Conservation (phyloP, 2,888 invertebrate species). For the Timema podura region DNA sequence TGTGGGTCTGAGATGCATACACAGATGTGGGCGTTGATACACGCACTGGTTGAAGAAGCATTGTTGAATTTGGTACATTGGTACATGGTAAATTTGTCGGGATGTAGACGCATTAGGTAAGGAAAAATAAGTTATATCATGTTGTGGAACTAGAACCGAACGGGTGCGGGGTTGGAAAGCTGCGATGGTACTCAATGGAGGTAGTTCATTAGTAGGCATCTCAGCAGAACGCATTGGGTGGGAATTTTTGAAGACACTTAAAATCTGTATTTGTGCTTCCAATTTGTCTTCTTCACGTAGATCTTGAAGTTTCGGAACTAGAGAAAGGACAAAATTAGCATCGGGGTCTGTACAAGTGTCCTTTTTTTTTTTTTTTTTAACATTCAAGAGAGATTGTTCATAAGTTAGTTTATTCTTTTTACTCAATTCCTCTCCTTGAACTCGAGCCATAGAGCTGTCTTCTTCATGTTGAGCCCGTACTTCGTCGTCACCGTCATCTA, state of each 20-base stretch:
- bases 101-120: no score
- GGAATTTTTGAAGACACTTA: neutral
- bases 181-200: no score
- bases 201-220: no score
- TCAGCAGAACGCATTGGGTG: no score
- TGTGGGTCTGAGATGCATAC: no score
- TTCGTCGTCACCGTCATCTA: neutral
- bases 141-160: no score
- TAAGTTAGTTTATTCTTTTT: neutral
- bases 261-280: conserved; percentile 3
- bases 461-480: neutral
- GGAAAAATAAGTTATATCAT: no score
- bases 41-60: no score
- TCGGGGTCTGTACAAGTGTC: neutral
- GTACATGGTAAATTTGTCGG: no score
- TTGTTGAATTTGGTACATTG: no score
- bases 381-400: neutral
- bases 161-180: no score
- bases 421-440: neutral
- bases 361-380: neutral
- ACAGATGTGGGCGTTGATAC: no score
- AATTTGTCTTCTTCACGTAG: conserved; percentile 2
- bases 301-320: neutral
- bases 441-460: neutral
- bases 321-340: neutral